Base-by-base conservation (phyloP, 92 coral and sea anemone species). In the Epizoanthus stellaris region DNA sequence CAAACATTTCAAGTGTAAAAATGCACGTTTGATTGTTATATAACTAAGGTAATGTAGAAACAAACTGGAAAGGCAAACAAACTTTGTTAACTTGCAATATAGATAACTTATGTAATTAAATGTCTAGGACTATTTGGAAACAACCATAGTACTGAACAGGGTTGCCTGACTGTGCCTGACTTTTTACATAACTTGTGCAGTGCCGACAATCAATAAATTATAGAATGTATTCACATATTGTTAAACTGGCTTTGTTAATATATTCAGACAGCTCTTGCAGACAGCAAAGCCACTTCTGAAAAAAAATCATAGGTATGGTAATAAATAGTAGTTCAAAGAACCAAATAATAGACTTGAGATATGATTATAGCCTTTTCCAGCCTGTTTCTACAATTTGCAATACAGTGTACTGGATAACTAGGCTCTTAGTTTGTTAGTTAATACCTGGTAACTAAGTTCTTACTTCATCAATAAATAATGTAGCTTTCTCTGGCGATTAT, bases 1-100 rank as follows among this genome's bases (percentile, higher is more conserved):
- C 23, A 68, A 68, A 38, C 9, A 34, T 68, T 68, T 68, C 21
- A 39, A 68, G 73, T 34, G 73, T 68, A 68, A 17, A 64, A 68
- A 68, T 38, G 49, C 49, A 52, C 5, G 56, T 52, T 7, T 68
- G 73, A 34, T 15, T 19, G 42, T 43, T 34, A 68, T 14, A 68
- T 68, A 43, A 7, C 39, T 0, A 4, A 68, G 0, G 6, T 17
- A 68, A 38, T 43, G 9, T 9, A 68, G 73, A 38, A 38, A 11
- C 56, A 40, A 38, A 38, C 49, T 68, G 20, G 73, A 68, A 38
- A 68, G 17, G 10, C 19, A 17, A 67, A 43, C n/a, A 14, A 30
- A 30, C 36, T 30, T 30, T 30, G 36, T 30, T 30, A 30, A 38
- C 7, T 52, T 11, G 14, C 56, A 9, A 13, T 3, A 30, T 52